phyloP scores from a whole-genome alignment of 2,113 vertebrate genomes.

The Holacanthus passer region DNA sequence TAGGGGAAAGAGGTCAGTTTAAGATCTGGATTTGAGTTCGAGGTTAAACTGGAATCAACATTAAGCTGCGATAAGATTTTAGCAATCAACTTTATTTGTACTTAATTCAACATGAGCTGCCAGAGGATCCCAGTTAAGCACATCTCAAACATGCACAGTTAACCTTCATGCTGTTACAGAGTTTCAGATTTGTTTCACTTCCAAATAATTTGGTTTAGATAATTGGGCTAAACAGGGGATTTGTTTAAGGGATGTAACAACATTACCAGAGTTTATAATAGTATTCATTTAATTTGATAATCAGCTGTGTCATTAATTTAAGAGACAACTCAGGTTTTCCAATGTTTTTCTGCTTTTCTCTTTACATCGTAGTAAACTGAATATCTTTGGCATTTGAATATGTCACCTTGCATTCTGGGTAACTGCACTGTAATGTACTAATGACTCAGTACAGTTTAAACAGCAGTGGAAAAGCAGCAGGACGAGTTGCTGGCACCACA shows the following conservation, averaged over 20 bases:
- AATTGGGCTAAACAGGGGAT: background rate
- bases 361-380: no score
- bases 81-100: background rate
- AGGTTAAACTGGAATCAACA: background rate
- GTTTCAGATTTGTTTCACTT: background rate
- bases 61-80: background rate
- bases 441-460: no score
- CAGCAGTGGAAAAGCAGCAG: no score
- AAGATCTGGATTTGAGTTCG: background rate
- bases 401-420: no score
- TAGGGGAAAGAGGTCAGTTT: background rate
- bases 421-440: no score
- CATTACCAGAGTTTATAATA: no score
- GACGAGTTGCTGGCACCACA: no score
- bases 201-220: background rate
- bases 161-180: background rate
- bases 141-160: background rate
- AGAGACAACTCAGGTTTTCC: no score
- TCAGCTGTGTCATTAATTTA: no score
- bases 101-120: background rate
- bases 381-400: no score
- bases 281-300: no score
- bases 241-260: no score
- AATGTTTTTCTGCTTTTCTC: background rate
- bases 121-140: background rate